These are phyloP conservation scores for Ictidomys tridecemlineatus DNA, from an alignment of 2,113 vertebrate genomes.

Conservation along the genomic window DNA sequence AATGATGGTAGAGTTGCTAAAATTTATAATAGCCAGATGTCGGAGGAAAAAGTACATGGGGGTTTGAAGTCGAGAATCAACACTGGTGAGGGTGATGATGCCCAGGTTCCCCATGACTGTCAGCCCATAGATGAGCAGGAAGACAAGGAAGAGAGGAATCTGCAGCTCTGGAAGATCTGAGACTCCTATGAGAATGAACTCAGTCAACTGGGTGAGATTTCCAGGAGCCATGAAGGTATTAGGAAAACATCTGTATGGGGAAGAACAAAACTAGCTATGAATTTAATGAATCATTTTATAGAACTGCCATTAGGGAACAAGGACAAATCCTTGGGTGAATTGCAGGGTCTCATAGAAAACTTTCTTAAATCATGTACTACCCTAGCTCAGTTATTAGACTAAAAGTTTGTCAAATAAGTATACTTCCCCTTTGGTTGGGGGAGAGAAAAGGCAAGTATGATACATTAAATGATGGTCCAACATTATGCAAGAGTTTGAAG, in stretches of 20 bases:
- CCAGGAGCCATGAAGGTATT: not conserved
- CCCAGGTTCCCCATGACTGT: not conserved
- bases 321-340: not conserved
- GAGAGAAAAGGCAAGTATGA: not conserved
- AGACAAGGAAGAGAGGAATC: slow-evolving; percentile 57
- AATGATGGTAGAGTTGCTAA: slow-evolving; percentile 62
- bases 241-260: not conserved
- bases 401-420: not conserved
- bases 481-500: not conserved
- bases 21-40: slow-evolving; percentile 57
- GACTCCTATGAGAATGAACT: slow-evolving; percentile 74
- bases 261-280: not conserved
- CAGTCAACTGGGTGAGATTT: not conserved
- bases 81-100: slow-evolving; percentile 53
- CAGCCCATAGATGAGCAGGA: slow-evolving; percentile 61
- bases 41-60: slow-evolving; percentile 67
- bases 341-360: too few species aligned
- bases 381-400: not conserved
- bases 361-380: not conserved
- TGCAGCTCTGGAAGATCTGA: not conserved
- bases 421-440: not conserved
- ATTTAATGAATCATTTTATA: not conserved
- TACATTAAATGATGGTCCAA: not conserved
- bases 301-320: not conserved
- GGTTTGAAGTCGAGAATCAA: slow-evolving; percentile 22